A percentile compares a stretch with the other conserved stretches of the same genome.
Evolutionary conservation across 2,113 vertebrate genomes (phyloP).

Genomic region (Lates calcarifer): DNA sequence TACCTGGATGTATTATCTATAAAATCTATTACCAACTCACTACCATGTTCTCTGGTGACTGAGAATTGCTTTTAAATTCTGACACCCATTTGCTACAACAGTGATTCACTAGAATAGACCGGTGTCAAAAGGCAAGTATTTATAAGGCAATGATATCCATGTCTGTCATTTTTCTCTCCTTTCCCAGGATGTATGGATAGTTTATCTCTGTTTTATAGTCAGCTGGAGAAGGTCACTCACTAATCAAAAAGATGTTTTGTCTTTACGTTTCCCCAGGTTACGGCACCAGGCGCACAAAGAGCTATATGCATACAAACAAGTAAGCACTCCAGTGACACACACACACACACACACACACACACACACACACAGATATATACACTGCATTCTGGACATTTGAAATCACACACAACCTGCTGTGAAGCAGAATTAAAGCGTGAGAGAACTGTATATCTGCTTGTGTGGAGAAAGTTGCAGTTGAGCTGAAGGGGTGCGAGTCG

Average conservation of each 20-base stretch:
- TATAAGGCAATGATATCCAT: constrained; percentile 4
- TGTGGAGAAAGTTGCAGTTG: not conserved
- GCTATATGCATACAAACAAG: constrained; percentile 99
- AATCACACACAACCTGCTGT: not conserved
- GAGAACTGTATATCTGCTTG: too few relatives aligned
- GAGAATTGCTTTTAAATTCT: not conserved
- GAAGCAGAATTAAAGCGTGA: not conserved
- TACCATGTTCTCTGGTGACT: not conserved
- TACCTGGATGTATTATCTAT: not conserved
- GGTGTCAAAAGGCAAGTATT: constrained; percentile 35
- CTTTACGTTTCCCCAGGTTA: constrained; percentile 87
- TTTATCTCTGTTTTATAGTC: constrained; percentile 19
- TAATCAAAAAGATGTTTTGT: constrained; percentile 71
- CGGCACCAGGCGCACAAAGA: constrained; percentile 99
- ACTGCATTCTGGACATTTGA: not conserved
- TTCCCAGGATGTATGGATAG: constrained; percentile 57
- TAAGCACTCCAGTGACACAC: constrained; percentile 67
- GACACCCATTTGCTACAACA: not conserved
- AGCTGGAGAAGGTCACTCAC: constrained; percentile 6
- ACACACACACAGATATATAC: too few relatives aligned
- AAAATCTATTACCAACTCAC: not conserved
- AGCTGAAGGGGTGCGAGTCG: constrained; percentile 2
- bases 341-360: constrained; percentile 3
- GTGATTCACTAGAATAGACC: not conserved
- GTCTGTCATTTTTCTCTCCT: constrained; percentile 31